Conservation (phyloP, 2,797 vertebrate species). For the Tamandua tetradactyla region DNA sequence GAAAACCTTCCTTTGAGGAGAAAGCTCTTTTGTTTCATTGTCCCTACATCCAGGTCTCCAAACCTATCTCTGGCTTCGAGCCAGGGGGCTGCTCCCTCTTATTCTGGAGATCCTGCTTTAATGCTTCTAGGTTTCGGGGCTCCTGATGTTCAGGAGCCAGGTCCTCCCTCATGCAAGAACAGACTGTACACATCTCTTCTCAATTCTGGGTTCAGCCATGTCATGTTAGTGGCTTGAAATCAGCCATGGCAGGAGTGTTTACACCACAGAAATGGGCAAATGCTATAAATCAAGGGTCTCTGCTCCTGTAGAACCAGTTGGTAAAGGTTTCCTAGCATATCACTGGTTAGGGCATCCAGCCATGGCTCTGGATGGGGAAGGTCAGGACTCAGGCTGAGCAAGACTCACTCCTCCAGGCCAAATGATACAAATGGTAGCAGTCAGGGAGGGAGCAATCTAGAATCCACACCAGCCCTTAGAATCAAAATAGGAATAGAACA, state of each 20-base stretch:
- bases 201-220: too few species aligned
- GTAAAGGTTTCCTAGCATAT: not conserved
- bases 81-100: not conserved
- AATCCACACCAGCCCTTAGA: not conserved
- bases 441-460: not conserved
- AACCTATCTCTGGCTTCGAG: not conserved
- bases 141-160: not conserved
- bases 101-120: conserved; percentile 2
- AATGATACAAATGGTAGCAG: not conserved
- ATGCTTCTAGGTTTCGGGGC: not conserved
- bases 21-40: conserved; percentile 18
- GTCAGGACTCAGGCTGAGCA: not conserved
- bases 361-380: not conserved
- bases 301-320: not conserved
- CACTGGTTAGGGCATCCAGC: not conserved
- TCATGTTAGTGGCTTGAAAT: not conserved
- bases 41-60: not conserved
- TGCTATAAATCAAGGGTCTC: not conserved
- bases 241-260: not conserved
- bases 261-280: not conserved
- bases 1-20: conserved; percentile 9
- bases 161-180: not conserved
- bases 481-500: not conserved
- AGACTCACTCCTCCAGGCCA: not conserved
- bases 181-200: not conserved